A percentile compares a stretch with the other conserved stretches of the same genome.
Evolutionary conservation across 2,797 vertebrate species (phyloP).

Genomic region (Argentina silus): DNA sequence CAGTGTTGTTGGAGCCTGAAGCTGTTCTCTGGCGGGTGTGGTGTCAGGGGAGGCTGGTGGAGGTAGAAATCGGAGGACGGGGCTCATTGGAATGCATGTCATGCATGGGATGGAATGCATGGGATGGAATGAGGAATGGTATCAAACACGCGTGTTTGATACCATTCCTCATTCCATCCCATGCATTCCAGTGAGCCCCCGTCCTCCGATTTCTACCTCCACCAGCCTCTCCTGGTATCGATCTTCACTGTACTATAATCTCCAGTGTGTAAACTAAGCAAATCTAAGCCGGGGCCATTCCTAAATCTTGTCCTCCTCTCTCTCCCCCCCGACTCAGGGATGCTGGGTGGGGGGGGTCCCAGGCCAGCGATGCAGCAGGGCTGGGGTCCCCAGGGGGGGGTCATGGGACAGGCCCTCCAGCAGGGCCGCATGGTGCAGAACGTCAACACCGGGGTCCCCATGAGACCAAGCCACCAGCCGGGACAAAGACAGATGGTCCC

Average conservation of each 20-base stretch:
- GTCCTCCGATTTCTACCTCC: not conserved
- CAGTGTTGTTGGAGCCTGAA: too few species aligned
- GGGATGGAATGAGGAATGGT: not conserved
- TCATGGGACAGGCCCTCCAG: conserved; percentile 53
- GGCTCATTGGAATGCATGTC: too few species aligned
- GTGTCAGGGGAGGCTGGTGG: too few species aligned
- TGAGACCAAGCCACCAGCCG: conserved; percentile 81
- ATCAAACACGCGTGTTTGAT: too few species aligned
- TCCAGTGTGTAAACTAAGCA: too few species aligned
- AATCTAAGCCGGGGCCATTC: too few species aligned
- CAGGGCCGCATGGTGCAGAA: conserved; percentile 83
- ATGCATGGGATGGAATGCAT: not conserved
- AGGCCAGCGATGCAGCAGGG: conserved; percentile 83
- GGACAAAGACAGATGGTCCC: conserved; percentile 86
- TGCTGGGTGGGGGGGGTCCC: conserved; percentile 77
- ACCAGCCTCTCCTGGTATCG: too few species aligned
- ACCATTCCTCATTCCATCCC: too few species aligned
- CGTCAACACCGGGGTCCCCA: conserved; percentile 75
- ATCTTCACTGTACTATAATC: too few species aligned
- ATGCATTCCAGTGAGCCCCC: not conserved
- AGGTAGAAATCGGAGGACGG: too few species aligned
- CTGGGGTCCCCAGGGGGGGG: conserved; percentile 84
- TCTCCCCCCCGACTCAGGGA: conserved; percentile 71
- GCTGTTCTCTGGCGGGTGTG: too few species aligned
- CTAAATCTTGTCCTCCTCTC: too few species aligned